Base-by-base conservation (phyloP, 2,797 vertebrate species). In the Acanthornis magna region DNA sequence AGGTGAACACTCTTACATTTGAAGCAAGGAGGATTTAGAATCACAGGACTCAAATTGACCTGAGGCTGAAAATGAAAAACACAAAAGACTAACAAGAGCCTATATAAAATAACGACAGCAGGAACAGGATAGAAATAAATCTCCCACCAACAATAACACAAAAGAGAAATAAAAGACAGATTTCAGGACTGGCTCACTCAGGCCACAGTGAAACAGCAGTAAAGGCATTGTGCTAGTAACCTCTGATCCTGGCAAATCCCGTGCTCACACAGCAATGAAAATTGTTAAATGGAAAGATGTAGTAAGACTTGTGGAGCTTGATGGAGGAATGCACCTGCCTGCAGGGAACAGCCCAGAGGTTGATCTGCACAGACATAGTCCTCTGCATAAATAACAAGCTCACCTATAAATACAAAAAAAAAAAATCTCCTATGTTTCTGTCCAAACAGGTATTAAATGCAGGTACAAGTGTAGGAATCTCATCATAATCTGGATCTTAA, bases 161-260 rank as follows among this genome's bases (percentile, higher is more conserved):
- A 76, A 85, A 88, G 75, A 96, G 94, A 96, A 96, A 93, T 93
- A 93, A 96, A 95, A 97, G 81, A 91, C 93, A 96, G 71, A 85
- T 94, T 95, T 91, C 71, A 93, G 74, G 63, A 85, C 68, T 87
- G 38, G 78, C 77, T 95, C 63, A 77, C 67, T 92, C 82, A 63
- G 74, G 85, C 85, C 74, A 61, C 38, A 58, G 63, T 57, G 89
- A 92, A 95, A 96, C 26, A 88, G 82, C 82, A 83, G 78, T 75
- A 91, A 93, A 95, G 66, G 58, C 91, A 88, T 73, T 11, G 66
- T 71, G 63, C 66, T 91, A 61, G 93, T 93, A 94, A 95, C 83
- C 89, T 94, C 85, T 95, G 92, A 93, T 96, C 94, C 95, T 71
- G 74, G 77, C 67, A 96, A 97, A 96, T 96, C 85, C 85, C 2